Conservation (phyloP, 2,113 vertebrate species). For the Epinephelus moara region DNA sequence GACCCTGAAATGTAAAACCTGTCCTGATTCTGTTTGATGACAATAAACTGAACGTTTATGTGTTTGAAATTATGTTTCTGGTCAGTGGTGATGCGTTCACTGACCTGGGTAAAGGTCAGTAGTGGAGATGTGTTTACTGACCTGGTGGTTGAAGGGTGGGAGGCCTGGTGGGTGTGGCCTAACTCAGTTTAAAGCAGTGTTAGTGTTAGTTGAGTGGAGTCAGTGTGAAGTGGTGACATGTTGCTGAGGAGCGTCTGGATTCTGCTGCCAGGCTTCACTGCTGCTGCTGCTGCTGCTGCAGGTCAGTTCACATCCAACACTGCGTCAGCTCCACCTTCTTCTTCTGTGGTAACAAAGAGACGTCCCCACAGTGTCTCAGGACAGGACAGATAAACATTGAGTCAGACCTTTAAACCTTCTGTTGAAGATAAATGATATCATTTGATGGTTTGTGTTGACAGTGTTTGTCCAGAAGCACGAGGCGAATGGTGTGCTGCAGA, state of each 20-base stretch:
- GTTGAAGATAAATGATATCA: no score
- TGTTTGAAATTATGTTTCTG: not conserved
- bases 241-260: conserved; percentile 38
- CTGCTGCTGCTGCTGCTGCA: conserved; percentile 34
- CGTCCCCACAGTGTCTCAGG: no score
- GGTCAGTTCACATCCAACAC: conserved; percentile 9
- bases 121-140: conserved; percentile 5
- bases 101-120: no score
- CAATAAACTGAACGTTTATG: no score
- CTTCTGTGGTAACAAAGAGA: no score
- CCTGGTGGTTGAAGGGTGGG: not conserved
- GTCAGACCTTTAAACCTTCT: no score
- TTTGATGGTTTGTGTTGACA: conserved; percentile 5
- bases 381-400: no score
- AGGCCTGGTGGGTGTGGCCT: not conserved
- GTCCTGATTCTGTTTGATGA: no score
- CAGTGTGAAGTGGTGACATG: conserved; percentile 48
- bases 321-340: no score
- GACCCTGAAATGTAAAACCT: no score
- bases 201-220: not conserved
- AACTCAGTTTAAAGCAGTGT: not conserved
- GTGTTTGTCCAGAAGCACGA: conserved; percentile 72
- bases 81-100: not conserved
- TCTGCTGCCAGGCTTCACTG: not conserved
- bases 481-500: conserved; percentile 60